A percentile compares a stretch with the other conserved stretches of the same genome.
Conservation (phyloP, 1,140 invertebrate genomes). For the Metopolophium dirhodum region DNA sequence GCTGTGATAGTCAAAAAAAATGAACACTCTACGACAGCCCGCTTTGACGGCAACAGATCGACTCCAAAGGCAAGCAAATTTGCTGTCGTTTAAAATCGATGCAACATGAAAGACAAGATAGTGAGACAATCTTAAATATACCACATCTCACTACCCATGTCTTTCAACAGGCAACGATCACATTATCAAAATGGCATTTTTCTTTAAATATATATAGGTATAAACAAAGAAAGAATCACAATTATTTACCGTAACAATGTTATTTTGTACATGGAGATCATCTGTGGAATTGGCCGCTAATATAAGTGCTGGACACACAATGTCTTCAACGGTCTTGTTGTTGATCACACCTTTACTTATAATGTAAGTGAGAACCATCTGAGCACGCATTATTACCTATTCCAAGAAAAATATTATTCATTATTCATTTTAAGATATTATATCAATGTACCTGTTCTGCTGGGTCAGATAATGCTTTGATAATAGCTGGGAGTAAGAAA, state of each 20-base stretch:
- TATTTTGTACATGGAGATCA: constrained; percentile 56
- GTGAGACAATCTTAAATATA: constrained; percentile 73
- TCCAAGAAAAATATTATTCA: neutral
- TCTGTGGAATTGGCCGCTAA: constrained; percentile 42
- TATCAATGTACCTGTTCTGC: constrained; percentile 37
- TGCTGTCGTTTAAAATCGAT: constrained; percentile 25
- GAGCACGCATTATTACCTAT: constrained; percentile 50
- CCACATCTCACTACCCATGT: constrained; percentile 95
- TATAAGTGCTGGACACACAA: constrained; percentile 54
- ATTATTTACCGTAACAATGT: constrained; percentile 53
- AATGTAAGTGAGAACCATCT: constrained; percentile 49
- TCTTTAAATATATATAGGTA: neutral
- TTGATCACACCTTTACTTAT: constrained; percentile 53
- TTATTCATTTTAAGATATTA: neutral
- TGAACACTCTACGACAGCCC: constrained; percentile 75
- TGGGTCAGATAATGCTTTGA: constrained; percentile 26
- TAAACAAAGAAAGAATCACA: neutral
- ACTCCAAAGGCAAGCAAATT: constrained; percentile 59
- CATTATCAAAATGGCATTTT: neutral
- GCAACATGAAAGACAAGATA: constrained; percentile 91
- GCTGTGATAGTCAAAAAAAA: constrained; percentile 74
- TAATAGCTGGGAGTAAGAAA: constrained; percentile 45
- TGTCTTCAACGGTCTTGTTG: constrained; percentile 27
- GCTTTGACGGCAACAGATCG: constrained; percentile 73
- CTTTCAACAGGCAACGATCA: constrained; percentile 72